A percentile compares a stretch with the other conserved stretches of the same genome.
These are phyloP conservation scores for Drosophila pseudoananassae DNA, from an alignment of 1,140 invertebrate species.

Conservation along the genomic window DNA sequence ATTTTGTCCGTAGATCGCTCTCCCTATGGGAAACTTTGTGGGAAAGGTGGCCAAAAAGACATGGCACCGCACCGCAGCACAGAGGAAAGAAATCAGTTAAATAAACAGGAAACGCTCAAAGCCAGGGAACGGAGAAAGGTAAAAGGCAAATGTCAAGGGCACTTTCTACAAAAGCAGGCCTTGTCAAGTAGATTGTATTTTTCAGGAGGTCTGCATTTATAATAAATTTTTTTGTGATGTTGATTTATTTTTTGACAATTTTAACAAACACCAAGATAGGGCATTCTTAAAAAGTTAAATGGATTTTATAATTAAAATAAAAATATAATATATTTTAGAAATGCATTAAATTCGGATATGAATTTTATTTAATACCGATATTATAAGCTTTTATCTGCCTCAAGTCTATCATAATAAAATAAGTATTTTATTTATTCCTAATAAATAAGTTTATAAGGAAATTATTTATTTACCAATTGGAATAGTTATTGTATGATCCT, in stretches of 20 bases:
- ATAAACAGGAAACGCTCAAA: slow-evolving; percentile 59
- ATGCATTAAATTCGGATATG: too few relatives aligned
- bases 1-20: slow-evolving; percentile 65
- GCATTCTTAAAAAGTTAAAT: too few relatives aligned
- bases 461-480: too few relatives aligned
- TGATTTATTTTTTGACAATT: neutral
- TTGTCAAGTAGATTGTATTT: slow-evolving; percentile 23
- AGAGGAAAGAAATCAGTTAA: slow-evolving; percentile 71
- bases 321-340: too few relatives aligned
- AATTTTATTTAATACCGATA: too few relatives aligned
- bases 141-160: slow-evolving; percentile 71
- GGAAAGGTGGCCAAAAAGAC: slow-evolving; percentile 52
- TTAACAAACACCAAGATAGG: too few relatives aligned
- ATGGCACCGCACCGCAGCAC: slow-evolving; percentile 3
- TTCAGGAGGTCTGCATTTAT: neutral
- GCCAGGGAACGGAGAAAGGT: slow-evolving; percentile 35
- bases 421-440: too few relatives aligned
- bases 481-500: too few relatives aligned
- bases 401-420: too few relatives aligned
- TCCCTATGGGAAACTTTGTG: slow-evolving; percentile 36
- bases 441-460: too few relatives aligned
- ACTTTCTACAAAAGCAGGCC: slow-evolving; percentile 33
- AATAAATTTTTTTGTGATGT: neutral
- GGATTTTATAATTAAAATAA: too few relatives aligned
- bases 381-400: too few relatives aligned